Evolutionary conservation across 2,888 invertebrate species (phyloP), one percentile per base, ranked within the genome.

Genomic region (Caenorhabditis zanzibari): DNA sequence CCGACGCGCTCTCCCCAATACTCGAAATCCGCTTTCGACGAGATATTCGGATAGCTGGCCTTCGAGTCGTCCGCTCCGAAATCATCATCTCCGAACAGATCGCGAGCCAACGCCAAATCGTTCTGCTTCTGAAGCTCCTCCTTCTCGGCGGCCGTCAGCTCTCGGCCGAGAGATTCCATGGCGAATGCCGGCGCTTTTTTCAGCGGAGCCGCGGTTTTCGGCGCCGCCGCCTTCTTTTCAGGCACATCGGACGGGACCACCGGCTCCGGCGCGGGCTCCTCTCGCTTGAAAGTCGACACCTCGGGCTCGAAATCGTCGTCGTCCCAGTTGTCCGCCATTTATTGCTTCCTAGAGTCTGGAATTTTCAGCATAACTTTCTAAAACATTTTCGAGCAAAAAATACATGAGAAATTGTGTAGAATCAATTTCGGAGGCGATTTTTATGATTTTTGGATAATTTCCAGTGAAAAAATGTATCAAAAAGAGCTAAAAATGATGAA

Each of bases 301-400:
- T 89, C 88, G 19, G 86, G 84, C 75, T 87, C 88, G 69, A 89
- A 89, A 58, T 89, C 89, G 32, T 89, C 89, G 59, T 86, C 89
- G 74, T 89, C 89, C 86, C 47, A 75, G 71, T 72, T 73, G 22
- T 69, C 73, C 24, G 63, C 58, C 72, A 64, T n/a, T n/a, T n/a
- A n/a, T 64, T 59, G 58, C 49, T 75, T 47, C 56, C 56, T 75
- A 64, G 16, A 19, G 38, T 58, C 75, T 66, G 71, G 5, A 54
- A 24, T 26, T 26, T n/a, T 44, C 14, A n/a, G n/a, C n/a, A n/a
- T n/a, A n/a, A n/a, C n/a, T n/a, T n/a, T n/a, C n/a, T n/a, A n/a
- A n/a, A n/a, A n/a, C n/a, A n/a, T n/a, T n/a, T n/a, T n/a, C n/a
- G n/a, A n/a, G n/a, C n/a, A n/a, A n/a, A n/a, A n/a, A n/a, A n/a